These are phyloP conservation scores for Drosophila lowei DNA, from an alignment of 1,140 invertebrate genomes.

Conservation along the genomic window DNA sequence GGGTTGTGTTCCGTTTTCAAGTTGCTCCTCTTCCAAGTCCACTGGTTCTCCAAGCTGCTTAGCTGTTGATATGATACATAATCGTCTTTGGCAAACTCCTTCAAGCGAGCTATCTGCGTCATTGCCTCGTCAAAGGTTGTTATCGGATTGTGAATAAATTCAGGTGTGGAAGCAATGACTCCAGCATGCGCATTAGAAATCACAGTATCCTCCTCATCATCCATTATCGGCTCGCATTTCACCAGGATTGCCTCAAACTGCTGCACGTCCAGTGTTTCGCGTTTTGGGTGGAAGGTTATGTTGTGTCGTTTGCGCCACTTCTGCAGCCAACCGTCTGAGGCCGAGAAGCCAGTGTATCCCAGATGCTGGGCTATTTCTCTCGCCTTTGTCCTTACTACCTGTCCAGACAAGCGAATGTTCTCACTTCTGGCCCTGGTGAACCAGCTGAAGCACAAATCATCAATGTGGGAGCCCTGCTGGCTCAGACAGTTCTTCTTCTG, in stretches of 20 bases:
- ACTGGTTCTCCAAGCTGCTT: slow-evolving; percentile 31
- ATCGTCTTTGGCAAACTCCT: slow-evolving; percentile 34
- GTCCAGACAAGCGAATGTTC: slow-evolving; percentile 1
- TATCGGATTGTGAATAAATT: no score
- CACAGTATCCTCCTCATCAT: no score
- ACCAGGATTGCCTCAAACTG: slow-evolving; percentile 25
- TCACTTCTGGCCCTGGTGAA: slow-evolving; percentile 12
- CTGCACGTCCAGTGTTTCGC: slow-evolving; percentile 6
- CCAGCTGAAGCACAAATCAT: slow-evolving; percentile 31
- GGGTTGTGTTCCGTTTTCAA: slow-evolving; percentile 9
- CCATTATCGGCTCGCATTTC: slow-evolving; percentile 15
- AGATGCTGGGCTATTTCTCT: slow-evolving; percentile 14
- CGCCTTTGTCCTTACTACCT: slow-evolving; percentile 26
- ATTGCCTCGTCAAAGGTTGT: slow-evolving; percentile 21
- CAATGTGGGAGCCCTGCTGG: slow-evolving; percentile 27
- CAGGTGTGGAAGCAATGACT: no score
- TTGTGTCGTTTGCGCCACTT: slow-evolving; percentile 41
- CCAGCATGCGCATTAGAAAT: no score
- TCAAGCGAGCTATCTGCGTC: slow-evolving; percentile 30
- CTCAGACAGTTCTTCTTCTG: slow-evolving; percentile 19
- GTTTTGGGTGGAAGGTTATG: not conserved
- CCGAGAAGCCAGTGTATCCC: slow-evolving; percentile 16
- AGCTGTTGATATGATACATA: slow-evolving; percentile 32
- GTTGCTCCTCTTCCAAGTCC: slow-evolving; percentile 35
- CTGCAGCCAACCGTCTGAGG: slow-evolving; percentile 28